A percentile compares a stretch with the other conserved stretches of the same genome.
Evolutionary conservation across 2,888 invertebrate species (phyloP).

Genomic region (Plusia festucae): DNA sequence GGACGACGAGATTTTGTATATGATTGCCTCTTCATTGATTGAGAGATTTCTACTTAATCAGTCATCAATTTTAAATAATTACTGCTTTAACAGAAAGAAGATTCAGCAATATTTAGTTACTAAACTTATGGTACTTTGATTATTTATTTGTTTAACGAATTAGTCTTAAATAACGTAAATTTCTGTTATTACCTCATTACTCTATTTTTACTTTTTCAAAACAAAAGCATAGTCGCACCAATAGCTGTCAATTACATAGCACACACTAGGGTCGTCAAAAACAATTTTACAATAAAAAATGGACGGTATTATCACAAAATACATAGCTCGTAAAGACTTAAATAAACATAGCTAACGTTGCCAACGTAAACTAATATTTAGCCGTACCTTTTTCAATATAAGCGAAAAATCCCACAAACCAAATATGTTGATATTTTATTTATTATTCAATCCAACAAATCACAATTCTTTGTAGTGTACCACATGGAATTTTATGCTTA

Average conservation of each 20-base stretch:
- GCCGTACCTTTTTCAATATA: neutral
- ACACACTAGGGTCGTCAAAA: neutral
- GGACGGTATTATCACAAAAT: neutral
- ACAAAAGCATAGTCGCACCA: neutral
- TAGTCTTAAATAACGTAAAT: too few relatives aligned
- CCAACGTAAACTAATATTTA: conserved; percentile 3
- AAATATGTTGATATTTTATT: conserved; percentile 6
- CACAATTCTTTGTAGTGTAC: conserved; percentile 27
- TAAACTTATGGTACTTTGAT: neutral
- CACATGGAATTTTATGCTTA: conserved; percentile 35
- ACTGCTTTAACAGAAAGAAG: neutral
- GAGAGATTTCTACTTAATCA: neutral
- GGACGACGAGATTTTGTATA: neutral
- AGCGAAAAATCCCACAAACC: neutral
- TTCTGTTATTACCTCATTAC: too few relatives aligned
- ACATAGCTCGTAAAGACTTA: neutral
- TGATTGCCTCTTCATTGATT: neutral
- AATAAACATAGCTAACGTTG: neutral
- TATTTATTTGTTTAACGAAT: too few relatives aligned
- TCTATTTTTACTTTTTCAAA: neutral
- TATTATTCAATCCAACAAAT: conserved; percentile 9
- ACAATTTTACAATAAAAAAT: neutral
- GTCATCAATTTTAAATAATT: neutral
- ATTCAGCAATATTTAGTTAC: neutral
- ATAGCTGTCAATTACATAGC: neutral